Evolutionary conservation across 53 echinoderm and acorn worm genomes (phyloP).

Genomic region (Arbacia lixula): DNA sequence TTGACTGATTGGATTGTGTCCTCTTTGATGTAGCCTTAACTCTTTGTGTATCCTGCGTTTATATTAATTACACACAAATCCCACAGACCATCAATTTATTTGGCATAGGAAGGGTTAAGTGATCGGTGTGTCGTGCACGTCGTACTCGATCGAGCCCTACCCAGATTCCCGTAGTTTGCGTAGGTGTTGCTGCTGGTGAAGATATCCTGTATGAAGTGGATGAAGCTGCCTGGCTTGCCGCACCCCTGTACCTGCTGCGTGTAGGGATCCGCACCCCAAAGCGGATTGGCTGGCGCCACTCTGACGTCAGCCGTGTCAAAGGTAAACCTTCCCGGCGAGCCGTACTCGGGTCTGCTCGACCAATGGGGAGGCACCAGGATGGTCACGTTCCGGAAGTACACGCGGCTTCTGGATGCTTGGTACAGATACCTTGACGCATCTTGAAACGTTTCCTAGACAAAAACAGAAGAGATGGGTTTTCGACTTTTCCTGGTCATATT

Average conservation of each 20-base stretch:
- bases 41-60: too few species aligned
- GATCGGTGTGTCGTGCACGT: too few species aligned
- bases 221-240: slow-evolving; percentile 67
- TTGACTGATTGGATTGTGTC: too few species aligned
- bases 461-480: too few species aligned
- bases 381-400: slow-evolving; percentile 74
- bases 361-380: slow-evolving; percentile 73
- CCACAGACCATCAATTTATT: too few species aligned
- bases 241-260: slow-evolving; percentile 81
- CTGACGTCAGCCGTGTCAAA: slow-evolving; percentile 77
- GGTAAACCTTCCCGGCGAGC: slow-evolving; percentile 60
- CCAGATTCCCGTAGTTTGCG: slow-evolving; percentile 53
- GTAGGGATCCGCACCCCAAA: slow-evolving; percentile 60
- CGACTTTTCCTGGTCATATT: too few species aligned
- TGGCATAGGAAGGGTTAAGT: too few species aligned
- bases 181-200: slow-evolving; percentile 42
- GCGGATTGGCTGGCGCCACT: slow-evolving; percentile 71
- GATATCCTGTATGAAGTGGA: slow-evolving; percentile 70
- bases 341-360: slow-evolving; percentile 57
- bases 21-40: too few species aligned
- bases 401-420: slow-evolving; percentile 62
- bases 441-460: slow-evolving; percentile 72
- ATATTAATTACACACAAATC: too few species aligned
- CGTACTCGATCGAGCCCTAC: too few species aligned
- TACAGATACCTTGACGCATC: slow-evolving; percentile 71